These are phyloP conservation scores for Atherinomorus stipes DNA, from an alignment of 2,113 vertebrate species.

Conservation along the genomic window DNA sequence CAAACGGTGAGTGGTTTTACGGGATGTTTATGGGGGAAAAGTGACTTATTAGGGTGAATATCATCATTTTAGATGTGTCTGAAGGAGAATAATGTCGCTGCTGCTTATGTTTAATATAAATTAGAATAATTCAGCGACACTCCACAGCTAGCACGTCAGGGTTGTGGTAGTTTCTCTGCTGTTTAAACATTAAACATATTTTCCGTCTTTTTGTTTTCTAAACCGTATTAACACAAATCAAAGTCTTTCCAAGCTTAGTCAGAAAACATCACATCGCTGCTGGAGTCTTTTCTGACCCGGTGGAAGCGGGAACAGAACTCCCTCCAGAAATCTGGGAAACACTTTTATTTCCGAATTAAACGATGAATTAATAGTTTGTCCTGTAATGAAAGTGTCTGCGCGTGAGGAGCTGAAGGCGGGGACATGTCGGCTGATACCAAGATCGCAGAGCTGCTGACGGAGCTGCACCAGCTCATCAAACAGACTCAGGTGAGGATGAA, in stretches of 20 bases:
- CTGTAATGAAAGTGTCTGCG: not conserved
- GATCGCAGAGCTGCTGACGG: slow-evolving; percentile 90
- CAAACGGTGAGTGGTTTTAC: not conserved
- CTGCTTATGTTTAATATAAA: not conserved
- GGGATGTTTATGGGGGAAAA: accelerated
- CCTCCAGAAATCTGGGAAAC: not conserved
- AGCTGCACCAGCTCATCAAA: slow-evolving; percentile 93
- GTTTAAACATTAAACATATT: not conserved
- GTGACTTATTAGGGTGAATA: not conserved
- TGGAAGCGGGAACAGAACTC: not conserved
- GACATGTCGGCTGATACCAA: slow-evolving; percentile 90
- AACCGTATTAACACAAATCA: not conserved
- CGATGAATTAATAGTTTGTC: not conserved
- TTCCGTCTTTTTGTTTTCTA: not conserved
- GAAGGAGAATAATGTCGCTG: not conserved
- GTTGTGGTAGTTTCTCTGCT: not conserved
- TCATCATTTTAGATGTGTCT: accelerated
- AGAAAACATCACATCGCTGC: too few relatives aligned
- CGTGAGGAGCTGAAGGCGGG: slow-evolving; percentile 3
- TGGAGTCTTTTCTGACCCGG: not conserved
- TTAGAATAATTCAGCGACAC: not conserved
- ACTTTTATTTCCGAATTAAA: not conserved
- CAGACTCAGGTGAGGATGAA: slow-evolving; percentile 87
- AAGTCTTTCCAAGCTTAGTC: not conserved
- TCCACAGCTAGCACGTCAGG: not conserved